Evolutionary conservation across 2,797 vertebrate genomes (phyloP), one percentile per base, ranked within the genome.

Genomic region (Phataginus tricuspis): DNA sequence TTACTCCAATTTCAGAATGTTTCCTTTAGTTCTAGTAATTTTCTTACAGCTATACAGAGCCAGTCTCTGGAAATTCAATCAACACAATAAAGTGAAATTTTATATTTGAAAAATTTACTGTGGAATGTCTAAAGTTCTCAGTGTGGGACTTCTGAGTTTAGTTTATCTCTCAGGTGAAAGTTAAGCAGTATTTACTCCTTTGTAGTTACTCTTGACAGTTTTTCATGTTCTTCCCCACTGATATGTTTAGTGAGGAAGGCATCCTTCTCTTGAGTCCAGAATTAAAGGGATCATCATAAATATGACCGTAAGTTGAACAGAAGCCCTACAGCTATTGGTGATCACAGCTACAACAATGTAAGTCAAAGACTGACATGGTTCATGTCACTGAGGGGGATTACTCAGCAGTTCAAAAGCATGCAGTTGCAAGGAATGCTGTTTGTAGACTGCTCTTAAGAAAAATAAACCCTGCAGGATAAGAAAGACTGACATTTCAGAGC

Each of bases 281-380:
- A 93, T 96, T 79, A 96, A 96, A 96, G 57, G 94, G 91, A 93
- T 97, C 96, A 93, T 87, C 94, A 94, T 96, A 97, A 97, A 96
- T 92, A 79, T 64, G 31, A 12, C 23, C 13, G 13, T n/a, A 63
- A 19, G 5, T 66, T 78, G 75, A 96, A 66, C 57, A 94, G 63
- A 96, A 95, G 61, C 21, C 92, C 90, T 93, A 90, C 21, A 97
- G 68, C 42, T n/a, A 68, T 78, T n/a, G 89, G 45, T 93, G 91
- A 91, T 93, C 51, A 42, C 3, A 79, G 89, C 69, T 68, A 19
- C 53, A 95, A 93, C 93, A 95, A 68, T 42, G 82, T 53, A 90
- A 82, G 57, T 91, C 72, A 89, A 45, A 91, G 23, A 12, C 83
- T 66, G 74, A 63, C 79, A 66, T 59, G 79, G 57, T 90, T 80